Evolutionary conservation across 2,888 invertebrate species (phyloP).

Genomic region (Netelia fuscicornis): DNA sequence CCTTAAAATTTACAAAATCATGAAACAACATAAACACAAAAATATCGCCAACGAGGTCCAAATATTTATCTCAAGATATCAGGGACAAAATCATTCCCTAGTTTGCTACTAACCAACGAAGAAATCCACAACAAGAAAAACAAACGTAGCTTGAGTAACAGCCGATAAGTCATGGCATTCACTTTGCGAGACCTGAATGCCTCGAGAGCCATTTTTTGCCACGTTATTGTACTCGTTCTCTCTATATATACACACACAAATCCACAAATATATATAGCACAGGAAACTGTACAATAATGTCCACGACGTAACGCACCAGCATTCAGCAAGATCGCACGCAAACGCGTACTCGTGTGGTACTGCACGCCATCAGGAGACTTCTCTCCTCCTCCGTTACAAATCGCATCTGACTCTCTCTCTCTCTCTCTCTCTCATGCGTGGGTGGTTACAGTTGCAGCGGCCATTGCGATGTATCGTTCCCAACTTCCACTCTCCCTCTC

Average conservation of each 20-base stretch:
- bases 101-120: too few species aligned
- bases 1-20: too few species aligned
- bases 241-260: background rate
- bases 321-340: background rate
- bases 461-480: slow-evolving; percentile 62
- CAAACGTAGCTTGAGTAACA: slow-evolving; percentile 43
- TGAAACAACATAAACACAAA: background rate
- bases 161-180: slow-evolving; percentile 64
- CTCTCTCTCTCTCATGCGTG: slow-evolving; percentile 51
- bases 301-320: slow-evolving; percentile 43
- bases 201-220: slow-evolving; percentile 65
- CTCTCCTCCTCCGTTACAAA: slow-evolving; percentile 57
- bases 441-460: slow-evolving; percentile 67
- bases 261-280: background rate
- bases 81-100: background rate
- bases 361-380: slow-evolving; percentile 5
- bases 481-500: slow-evolving; percentile 29
- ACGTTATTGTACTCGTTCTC: slow-evolving; percentile 37
- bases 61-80: background rate
- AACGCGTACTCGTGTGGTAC: slow-evolving; percentile 1
- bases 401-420: slow-evolving; percentile 52
- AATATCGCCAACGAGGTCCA: too few species aligned
- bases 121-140: slow-evolving; percentile 6
- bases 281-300: slow-evolving; percentile 40
- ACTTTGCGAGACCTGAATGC: slow-evolving; percentile 49